Percentiles rank a stretch among this genome's conserved stretches.
Conservation (phyloP, 2,888 invertebrate genomes). For the Sinhomidia bicolor region DNA sequence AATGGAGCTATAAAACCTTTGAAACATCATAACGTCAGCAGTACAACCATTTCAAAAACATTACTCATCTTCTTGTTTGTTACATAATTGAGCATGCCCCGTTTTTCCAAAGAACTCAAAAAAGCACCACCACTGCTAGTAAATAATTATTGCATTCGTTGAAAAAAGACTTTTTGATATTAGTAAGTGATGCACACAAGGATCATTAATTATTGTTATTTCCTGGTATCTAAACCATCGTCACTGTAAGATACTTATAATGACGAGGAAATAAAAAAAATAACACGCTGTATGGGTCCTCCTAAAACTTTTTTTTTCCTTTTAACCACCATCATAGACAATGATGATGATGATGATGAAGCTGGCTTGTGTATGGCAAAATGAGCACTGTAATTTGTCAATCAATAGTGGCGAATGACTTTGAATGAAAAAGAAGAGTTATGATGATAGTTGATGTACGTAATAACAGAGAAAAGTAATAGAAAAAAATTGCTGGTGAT, state of each 20-base stretch:
- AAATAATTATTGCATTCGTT: not conserved
- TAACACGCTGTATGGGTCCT: too few relatives aligned
- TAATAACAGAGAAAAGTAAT: too few relatives aligned
- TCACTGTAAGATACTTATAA: not conserved
- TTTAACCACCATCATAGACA: not conserved
- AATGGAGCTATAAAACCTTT: too few relatives aligned
- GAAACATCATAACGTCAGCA: too few relatives aligned
- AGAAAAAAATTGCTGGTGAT: too few relatives aligned
- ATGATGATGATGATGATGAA: too few relatives aligned
- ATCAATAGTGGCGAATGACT: constrained; percentile 1
- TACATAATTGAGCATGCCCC: not conserved
- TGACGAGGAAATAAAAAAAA: not conserved
- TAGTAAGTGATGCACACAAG: not conserved
- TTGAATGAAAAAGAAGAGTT: not conserved
- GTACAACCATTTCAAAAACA: too few relatives aligned
- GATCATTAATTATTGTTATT: not conserved
- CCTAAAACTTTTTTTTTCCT: too few relatives aligned
- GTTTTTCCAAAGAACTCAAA: not conserved
- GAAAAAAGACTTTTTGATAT: not conserved
- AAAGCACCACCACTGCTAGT: not conserved
- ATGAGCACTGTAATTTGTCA: not conserved
- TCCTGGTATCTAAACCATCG: not conserved
- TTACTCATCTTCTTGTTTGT: not conserved
- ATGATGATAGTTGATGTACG: not conserved
- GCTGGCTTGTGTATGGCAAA: too few relatives aligned